Evolutionary conservation across 2,888 invertebrate genomes (phyloP).

Genomic region (Orthonychiurus folsomi): DNA sequence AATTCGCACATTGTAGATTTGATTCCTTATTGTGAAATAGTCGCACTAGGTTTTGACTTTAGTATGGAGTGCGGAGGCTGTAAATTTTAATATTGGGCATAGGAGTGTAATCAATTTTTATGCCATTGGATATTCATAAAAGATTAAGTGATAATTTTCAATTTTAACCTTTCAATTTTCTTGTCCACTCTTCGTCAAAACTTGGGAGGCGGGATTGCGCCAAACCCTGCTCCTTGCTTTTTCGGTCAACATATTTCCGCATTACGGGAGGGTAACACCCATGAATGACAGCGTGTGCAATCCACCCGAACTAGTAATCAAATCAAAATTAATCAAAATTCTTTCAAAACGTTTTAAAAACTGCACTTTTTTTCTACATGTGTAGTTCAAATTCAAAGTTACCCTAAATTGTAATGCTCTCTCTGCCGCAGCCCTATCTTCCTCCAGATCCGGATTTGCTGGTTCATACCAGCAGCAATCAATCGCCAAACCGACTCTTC

Average conservation of each 20-base stretch:
- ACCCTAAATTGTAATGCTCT: constrained; percentile 27
- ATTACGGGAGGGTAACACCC: constrained; percentile 43
- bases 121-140: too few relatives aligned
- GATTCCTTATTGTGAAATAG: too few relatives aligned
- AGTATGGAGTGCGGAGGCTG: too few relatives aligned
- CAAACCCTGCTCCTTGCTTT: constrained; percentile 43
- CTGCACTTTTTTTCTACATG: neutral
- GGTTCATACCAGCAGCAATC: constrained; percentile 33
- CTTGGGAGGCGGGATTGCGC: constrained; percentile 31
- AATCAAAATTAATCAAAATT: neutral
- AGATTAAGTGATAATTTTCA: too few relatives aligned
- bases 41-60: too few relatives aligned
- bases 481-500: constrained; percentile 38
- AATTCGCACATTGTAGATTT: too few relatives aligned
- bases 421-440: constrained; percentile 29
- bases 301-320: constrained; percentile 43
- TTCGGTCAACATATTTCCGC: constrained; percentile 41
- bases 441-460: constrained; percentile 16
- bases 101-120: neutral
- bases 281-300: constrained; percentile 40
- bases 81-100: neutral
- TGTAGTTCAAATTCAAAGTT: too few relatives aligned
- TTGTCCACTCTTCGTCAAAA: constrained; percentile 29
- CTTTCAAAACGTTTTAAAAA: neutral
- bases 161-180: constrained; percentile 32